phyloP scores from a whole-genome alignment of 2,797 vertebrate genomes.

The Vultur gryphus region DNA sequence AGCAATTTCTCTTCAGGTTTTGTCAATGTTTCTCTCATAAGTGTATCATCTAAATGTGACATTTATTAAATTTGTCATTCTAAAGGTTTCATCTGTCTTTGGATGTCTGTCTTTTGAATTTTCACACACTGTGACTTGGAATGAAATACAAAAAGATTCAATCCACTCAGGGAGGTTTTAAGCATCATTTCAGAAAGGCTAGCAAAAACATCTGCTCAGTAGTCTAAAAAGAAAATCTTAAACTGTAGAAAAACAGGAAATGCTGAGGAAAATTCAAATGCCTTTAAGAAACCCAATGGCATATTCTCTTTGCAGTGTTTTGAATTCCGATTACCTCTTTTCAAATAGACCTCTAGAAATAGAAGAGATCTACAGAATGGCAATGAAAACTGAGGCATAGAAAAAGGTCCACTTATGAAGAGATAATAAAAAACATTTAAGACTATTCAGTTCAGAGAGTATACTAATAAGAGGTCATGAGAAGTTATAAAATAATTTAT shows the following conservation, averaged over 20 bases:
- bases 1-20: slow-evolving; percentile 2
- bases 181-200: not conserved
- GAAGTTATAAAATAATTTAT: not conserved
- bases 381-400: not conserved
- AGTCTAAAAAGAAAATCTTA: not conserved
- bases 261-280: not conserved
- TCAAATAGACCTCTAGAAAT: not conserved
- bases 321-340: not conserved
- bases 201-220: not conserved
- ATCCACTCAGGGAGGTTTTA: not conserved
- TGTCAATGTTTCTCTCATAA: not conserved
- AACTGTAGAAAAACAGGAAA: not conserved
- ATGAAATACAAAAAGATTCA: not conserved
- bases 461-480: not conserved
- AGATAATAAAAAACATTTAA: not conserved
- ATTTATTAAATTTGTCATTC: slow-evolving; percentile 24
- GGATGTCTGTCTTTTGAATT: not conserved
- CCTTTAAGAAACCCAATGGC: not conserved
- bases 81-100: slow-evolving; percentile 7
- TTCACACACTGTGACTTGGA: not conserved
- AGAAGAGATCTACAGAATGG: not conserved
- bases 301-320: not conserved
- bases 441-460: not conserved
- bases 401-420: not conserved
- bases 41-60: slow-evolving; percentile 10